Conservation (phyloP, 2,888 invertebrate species). For the Hipparchia semele region DNA sequence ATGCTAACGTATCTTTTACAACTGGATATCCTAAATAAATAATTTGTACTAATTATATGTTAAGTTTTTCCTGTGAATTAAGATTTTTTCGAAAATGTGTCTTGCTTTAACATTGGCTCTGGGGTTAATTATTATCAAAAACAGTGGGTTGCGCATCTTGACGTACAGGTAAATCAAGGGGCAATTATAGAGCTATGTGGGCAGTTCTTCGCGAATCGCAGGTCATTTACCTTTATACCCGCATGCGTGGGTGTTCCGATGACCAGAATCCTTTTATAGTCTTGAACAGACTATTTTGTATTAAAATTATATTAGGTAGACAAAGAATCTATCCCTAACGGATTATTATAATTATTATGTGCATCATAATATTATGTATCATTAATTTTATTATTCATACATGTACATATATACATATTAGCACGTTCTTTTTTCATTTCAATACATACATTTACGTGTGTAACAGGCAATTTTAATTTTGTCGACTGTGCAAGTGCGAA, state of each 20-base stretch:
- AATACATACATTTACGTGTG: no score
- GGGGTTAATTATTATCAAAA: background rate
- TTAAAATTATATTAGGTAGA: background rate
- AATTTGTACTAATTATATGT: no score
- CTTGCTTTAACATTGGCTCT: background rate
- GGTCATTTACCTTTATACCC: conserved; percentile 58
- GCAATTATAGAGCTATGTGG: conserved; percentile 41
- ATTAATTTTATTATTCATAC: no score
- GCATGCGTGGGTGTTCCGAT: conserved; percentile 57
- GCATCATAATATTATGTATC: no score
- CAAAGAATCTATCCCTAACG: background rate
- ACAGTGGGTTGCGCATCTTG: conserved; percentile 7
- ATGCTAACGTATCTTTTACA: background rate
- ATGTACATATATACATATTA: no score
- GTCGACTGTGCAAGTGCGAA: no score
- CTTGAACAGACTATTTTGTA: conserved; percentile 22
- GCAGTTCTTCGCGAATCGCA: conserved; percentile 56
- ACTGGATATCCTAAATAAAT: background rate
- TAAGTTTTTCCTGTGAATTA: no score
- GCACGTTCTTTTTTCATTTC: no score
- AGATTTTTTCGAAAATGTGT: background rate
- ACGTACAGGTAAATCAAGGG: conserved; percentile 36
- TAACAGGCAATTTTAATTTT: no score
- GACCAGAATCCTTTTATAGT: conserved; percentile 37
- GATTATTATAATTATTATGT: no score